Percentiles rank a stretch among this genome's conserved stretches.
Evolutionary conservation across 2,113 vertebrate genomes (phyloP).

Genomic region (Lethenteron reissneri): DNA sequence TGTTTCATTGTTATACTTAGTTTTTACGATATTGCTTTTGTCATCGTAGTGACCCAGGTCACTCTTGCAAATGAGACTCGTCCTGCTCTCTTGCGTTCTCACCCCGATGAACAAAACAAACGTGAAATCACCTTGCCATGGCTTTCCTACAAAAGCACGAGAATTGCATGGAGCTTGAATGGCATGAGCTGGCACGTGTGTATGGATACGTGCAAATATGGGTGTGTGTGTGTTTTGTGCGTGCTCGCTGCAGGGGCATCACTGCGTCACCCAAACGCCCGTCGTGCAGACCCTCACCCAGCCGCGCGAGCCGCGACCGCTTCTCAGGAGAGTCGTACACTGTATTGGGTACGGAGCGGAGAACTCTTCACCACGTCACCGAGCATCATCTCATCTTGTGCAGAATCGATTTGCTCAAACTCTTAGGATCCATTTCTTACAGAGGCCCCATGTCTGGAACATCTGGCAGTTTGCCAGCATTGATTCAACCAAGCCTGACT

Average conservation of each 20-base stretch:
- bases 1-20: too few species aligned
- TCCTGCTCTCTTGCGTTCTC: too few species aligned
- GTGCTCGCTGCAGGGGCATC: background rate
- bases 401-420: background rate
- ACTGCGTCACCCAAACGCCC: too few species aligned
- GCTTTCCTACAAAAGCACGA: too few species aligned
- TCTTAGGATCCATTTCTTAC: background rate
- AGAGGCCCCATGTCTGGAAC: background rate
- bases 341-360: constrained; percentile 42
- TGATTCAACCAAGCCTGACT: background rate
- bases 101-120: too few species aligned
- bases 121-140: too few species aligned
- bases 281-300: background rate
- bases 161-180: background rate
- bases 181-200: background rate
- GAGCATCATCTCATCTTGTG: background rate
- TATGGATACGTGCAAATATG: background rate
- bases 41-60: too few species aligned
- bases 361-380: too few species aligned
- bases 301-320: constrained; percentile 36
- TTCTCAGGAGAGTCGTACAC: constrained; percentile 85
- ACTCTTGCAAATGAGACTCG: too few species aligned
- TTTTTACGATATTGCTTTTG: too few species aligned
- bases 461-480: background rate
- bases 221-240: background rate